phyloP scores from a whole-genome alignment of 1,140 invertebrate species.

The Bombus pyrosoma region DNA sequence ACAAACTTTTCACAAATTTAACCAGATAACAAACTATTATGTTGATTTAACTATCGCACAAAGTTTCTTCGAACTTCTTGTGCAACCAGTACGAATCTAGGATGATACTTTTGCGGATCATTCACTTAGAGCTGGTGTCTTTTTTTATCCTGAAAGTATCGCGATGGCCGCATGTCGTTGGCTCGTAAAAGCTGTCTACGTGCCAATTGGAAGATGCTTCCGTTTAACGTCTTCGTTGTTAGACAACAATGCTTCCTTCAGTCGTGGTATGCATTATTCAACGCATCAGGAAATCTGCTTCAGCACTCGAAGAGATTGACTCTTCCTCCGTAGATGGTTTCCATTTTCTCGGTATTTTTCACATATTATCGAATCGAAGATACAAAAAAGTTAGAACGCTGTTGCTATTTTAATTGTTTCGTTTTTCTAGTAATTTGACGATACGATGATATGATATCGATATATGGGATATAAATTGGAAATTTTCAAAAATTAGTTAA shows the following conservation, averaged over 20 bases:
- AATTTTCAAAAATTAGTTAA: too few species aligned
- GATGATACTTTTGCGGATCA: background rate
- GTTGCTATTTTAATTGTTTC: background rate
- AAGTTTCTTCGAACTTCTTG: background rate
- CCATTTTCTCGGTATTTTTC: constrained; percentile 22
- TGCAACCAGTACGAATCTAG: background rate
- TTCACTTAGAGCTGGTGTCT: background rate
- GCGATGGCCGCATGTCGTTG: constrained; percentile 40
- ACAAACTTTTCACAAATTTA: background rate
- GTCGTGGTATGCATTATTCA: constrained; percentile 70
- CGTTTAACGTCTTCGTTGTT: constrained; percentile 52
- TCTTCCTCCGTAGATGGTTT: constrained; percentile 16
- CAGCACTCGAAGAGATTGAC: constrained; percentile 32
- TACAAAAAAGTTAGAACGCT: background rate
- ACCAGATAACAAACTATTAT: background rate
- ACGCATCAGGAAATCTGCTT: constrained; percentile 63
- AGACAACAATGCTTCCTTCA: constrained; percentile 62
- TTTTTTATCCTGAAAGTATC: constrained; percentile 58
- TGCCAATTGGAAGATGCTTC: constrained; percentile 66
- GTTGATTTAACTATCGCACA: background rate
- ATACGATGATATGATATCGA: background rate
- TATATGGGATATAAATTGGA: too few species aligned
- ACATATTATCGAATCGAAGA: constrained; percentile 6
- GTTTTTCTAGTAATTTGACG: background rate
- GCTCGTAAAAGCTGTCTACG: constrained; percentile 61